These are phyloP conservation scores for Dysidea cf. avara DNA, from an alignment of 37 sponge, comb jelly and placozoan species.

Conservation along the genomic window DNA sequence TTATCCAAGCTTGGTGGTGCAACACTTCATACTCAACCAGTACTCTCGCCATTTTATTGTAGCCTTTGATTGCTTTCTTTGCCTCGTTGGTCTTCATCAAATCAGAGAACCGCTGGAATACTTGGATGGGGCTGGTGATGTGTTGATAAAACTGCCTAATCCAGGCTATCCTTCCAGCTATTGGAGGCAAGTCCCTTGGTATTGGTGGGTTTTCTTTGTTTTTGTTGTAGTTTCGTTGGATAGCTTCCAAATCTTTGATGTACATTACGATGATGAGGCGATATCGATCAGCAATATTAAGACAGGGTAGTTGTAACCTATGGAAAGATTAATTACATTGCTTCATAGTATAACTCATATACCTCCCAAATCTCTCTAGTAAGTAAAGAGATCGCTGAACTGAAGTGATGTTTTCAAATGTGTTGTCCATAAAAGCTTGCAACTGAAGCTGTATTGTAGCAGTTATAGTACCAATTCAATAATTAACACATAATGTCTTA, in stretches of 20 bases:
- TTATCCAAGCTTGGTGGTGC: conserved; percentile 84
- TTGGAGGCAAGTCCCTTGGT: conserved; percentile 75
- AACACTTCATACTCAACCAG: conserved; percentile 90
- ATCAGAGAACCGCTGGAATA: conserved; percentile 41
- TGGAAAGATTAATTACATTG: too few relatives aligned
- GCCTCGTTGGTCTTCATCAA: conserved; percentile 48
- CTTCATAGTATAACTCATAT: not conserved
- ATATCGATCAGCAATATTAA: not conserved
- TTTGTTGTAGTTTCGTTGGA: conserved; percentile 12
- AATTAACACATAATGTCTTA: conserved; percentile 1
- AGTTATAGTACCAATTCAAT: not conserved
- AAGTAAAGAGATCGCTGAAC: conserved; percentile 55
- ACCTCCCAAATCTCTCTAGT: conserved; percentile 58
- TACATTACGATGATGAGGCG: not conserved
- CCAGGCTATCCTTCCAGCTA: conserved; percentile 85
- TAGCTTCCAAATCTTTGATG: not conserved
- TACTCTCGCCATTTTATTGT: conserved; percentile 81
- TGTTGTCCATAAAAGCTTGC: conserved; percentile 44
- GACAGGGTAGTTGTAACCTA: not conserved
- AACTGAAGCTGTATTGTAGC: conserved; percentile 25
- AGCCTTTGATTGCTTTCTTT: conserved; percentile 59
- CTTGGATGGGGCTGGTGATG: conserved; percentile 79
- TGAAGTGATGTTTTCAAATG: conserved; percentile 48
- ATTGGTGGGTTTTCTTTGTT: conserved; percentile 61
- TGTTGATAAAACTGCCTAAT: conserved; percentile 67